A percentile compares a stretch with the other conserved stretches of the same genome.
Evolutionary conservation across 2,888 invertebrate species (phyloP).

Genomic region (Drosophila borealis): DNA sequence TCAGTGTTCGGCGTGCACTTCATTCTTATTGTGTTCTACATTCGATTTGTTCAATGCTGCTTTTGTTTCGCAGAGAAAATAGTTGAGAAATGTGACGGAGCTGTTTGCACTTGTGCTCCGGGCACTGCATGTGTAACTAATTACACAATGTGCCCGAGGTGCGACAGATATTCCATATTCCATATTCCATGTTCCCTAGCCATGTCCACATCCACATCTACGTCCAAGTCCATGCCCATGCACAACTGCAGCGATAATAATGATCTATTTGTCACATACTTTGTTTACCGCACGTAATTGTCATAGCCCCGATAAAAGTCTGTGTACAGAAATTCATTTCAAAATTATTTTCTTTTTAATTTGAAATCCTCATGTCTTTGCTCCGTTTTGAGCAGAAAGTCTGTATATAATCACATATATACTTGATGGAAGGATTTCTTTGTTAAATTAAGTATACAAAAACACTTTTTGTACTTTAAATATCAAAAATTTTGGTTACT

Average conservation of each 20-base stretch:
- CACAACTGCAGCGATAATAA: slow-evolving; percentile 2
- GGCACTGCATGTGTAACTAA: slow-evolving; percentile 42
- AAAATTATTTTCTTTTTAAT: neutral
- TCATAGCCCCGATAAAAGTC: neutral
- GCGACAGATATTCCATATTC: slow-evolving; percentile 1
- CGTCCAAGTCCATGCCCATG: slow-evolving; percentile 17
- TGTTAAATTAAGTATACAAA: too few relatives aligned
- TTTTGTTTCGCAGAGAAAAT: slow-evolving; percentile 13
- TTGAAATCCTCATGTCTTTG: neutral
- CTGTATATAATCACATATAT: too few relatives aligned
- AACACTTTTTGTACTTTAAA: too few relatives aligned
- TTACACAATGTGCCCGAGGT: slow-evolving; percentile 37
- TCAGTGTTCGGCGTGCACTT: too few relatives aligned
- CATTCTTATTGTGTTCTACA: slow-evolving; percentile 19
- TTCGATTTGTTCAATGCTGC: slow-evolving; percentile 31
- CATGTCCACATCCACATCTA: neutral
- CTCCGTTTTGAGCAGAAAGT: neutral
- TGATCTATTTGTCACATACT: slow-evolving; percentile 33
- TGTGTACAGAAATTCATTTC: slow-evolving; percentile 25
- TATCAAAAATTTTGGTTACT: too few relatives aligned
- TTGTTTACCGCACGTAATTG: slow-evolving; percentile 26
- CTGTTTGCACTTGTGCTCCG: slow-evolving; percentile 21
- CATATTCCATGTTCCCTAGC: neutral
- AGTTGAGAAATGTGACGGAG: slow-evolving; percentile 1
- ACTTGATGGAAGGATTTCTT: too few relatives aligned